Percentiles rank a stretch among this genome's conserved stretches.
Conservation (phyloP, 2,797 vertebrate genomes). For the Chaetodon trifasciatus region DNA sequence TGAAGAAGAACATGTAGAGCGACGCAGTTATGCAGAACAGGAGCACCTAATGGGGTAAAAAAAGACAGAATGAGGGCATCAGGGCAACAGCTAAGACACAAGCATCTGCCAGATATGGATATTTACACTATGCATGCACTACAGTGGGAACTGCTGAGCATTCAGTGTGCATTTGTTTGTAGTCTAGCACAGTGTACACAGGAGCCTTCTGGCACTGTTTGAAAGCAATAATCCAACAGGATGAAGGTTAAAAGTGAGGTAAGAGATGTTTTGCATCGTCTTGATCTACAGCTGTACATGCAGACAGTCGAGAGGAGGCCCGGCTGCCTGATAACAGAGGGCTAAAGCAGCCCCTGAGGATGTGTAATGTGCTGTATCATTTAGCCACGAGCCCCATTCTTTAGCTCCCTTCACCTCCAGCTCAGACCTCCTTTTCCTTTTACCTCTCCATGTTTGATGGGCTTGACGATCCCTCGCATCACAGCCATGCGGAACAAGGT, state of each 20-base stretch:
- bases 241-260: neutral
- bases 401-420: neutral
- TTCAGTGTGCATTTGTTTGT: neutral
- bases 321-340: neutral
- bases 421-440: conserved; percentile 21
- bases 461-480: conserved; percentile 83
- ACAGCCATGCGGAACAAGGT: conserved; percentile 88
- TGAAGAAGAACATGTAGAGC: conserved; percentile 89
- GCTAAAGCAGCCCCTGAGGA: neutral
- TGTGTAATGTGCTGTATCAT: neutral
- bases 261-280: neutral
- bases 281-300: no score
- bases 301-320: neutral
- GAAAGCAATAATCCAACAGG: neutral
- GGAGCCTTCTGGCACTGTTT: neutral
- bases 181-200: neutral
- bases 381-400: neutral
- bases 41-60: conserved; percentile 80
- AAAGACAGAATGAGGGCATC: conserved; percentile 13
- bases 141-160: neutral
- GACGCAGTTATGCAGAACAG: conserved; percentile 87
- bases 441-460: conserved; percentile 88
- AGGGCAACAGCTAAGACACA: conserved; percentile 1
- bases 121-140: neutral
- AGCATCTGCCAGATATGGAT: neutral